Base-by-base conservation (phyloP, 2,888 invertebrate species). In the Tachystola acroxantha region DNA sequence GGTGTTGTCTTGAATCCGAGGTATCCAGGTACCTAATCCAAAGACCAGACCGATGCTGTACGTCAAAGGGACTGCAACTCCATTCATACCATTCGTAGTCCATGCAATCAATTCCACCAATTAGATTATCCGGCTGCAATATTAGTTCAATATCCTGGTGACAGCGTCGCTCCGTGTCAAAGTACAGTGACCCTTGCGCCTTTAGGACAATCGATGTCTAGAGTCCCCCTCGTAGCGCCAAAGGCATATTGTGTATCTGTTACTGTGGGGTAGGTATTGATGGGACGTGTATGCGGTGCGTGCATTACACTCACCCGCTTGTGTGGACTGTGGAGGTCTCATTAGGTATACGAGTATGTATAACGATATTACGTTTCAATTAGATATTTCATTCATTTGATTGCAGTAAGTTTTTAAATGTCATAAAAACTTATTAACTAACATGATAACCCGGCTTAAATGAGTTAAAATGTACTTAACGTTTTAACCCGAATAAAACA, bases 121-220 rank as follows among this genome's bases (percentile, higher is more conserved):
- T 79, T 78, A 77, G 71, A 78, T 78, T 77, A 75, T 67, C 64
- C 62, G 62, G 64, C 63, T 67, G 66, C 68, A 66, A 75, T 76
- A 80, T 78, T 75, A 78, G 69, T 70, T 61, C 67, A 69, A 74
- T 75, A 73, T 73, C 61, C 60, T 43, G 53, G 57, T 61, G 66
- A 63, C 56, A 57, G 53, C 36, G 40, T 30, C 28, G 46, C 49
- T 41, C 50, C 53, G 63, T 65, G 73, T 65, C 70, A 66, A 60
- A 68, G 71, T 67, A 69, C 77, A 73, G 50, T 75, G 79, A 78
- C 78, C 80, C 70, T 64, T 50, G 50, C 69, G 64, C 68, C 65
- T 72, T 65, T 39, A 42, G 64, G 64, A 67, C 68, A 63, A 61
- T 60, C 59, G 56, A 62, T 62, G 57, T 31, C 20, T 19, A 11